Base-by-base conservation (phyloP, 2,888 invertebrate species). In the Sinotaia quadrata region DNA sequence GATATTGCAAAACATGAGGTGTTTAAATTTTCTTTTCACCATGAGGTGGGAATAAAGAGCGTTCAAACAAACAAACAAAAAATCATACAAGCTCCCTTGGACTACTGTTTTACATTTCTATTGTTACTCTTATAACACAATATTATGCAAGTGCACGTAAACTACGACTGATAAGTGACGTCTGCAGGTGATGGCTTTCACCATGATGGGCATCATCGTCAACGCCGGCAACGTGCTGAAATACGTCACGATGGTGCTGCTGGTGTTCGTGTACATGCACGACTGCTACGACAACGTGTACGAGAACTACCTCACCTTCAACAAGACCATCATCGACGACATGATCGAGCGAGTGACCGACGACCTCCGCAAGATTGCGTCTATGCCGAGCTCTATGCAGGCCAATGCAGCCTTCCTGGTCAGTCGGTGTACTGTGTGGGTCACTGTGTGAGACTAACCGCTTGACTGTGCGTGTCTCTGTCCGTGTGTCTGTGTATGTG, bases 241-340 rank as follows among this genome's bases (percentile, higher is more conserved):
- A 52, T 87, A 87, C 68, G 80, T 86, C 31, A 81, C 84, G 27
- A 83, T 87, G 79, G 84, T 78, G 12, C 73, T 86, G 36, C 79
- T 86, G 61, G 83, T 85, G 10, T 74, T 80, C 67, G 81, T 87
- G 15, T 87, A 87, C 76, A 83, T 83, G 80, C 85, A 86, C 73
- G 86, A 84, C 78, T 84, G 84, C 68, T 87, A 86, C 75, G 83
- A 83, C 75, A 86, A 86, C 70, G 87, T 87, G 33, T 85, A 84
- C 65, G 84, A 85, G 59, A 86, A 84, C 66, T 87, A 87, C 72
- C 78, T 86, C 37, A 83, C 81, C 54, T 85, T 87, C 68, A 85
- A 86, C 74, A 81, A 83, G 56, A 80, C 83, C 5, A 78, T 87
- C 36, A 82, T 86, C 21, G 80, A 82, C 21, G 84, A 82, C 58